Base-by-base conservation (phyloP, 2,113 vertebrate genomes). In the Nerophis lumbriciformis region DNA sequence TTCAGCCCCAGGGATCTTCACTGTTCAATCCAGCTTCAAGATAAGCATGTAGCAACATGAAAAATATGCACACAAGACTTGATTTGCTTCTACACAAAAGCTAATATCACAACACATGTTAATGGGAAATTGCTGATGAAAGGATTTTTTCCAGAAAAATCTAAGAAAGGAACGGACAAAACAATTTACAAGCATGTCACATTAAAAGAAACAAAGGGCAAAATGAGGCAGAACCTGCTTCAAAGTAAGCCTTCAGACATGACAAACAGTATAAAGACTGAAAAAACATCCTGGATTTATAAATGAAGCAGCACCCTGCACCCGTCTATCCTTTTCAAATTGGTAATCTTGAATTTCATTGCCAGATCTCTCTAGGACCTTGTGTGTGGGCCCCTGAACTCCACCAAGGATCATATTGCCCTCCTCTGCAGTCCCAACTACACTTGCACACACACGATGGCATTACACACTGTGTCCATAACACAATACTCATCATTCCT, bases 41-140 rank as follows among this genome's bases (percentile, higher is more conserved):
- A 80, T 78, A 82, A 85, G 81, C 90, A 81, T 88, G 90, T 89
- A 87, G 87, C 85, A 83, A 80, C 90, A 87, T 79, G 90, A 89
- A 84, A 91, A 84, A 84, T 88, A 91, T 91, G 89, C 83, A 88
- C 77, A 77, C 72, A 76, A 62, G 57, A 75, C 78, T 82, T 80
- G 75, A 84, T 83, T 78, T 86, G 65, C 78, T 83, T 72, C 66
- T 65, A 48, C 71, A 73, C 68, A 42, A 57, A 69, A 65, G 48
- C 53, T 80, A 77, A 82, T 83, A 65, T 13, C 47, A 21, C 44
- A 49, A 39, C 52, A 16, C 59, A 47, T 28, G 14, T 75, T 63
- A 56, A 53, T 57, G 7, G 52, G 52, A 48, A 12, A 62, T 54
- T 6, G 15, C 55, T 48, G 56, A 59, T 9, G 19, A 47, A 52